These are phyloP conservation scores for Agrilus mali DNA, from an alignment of 2,888 invertebrate genomes.

Conservation along the genomic window DNA sequence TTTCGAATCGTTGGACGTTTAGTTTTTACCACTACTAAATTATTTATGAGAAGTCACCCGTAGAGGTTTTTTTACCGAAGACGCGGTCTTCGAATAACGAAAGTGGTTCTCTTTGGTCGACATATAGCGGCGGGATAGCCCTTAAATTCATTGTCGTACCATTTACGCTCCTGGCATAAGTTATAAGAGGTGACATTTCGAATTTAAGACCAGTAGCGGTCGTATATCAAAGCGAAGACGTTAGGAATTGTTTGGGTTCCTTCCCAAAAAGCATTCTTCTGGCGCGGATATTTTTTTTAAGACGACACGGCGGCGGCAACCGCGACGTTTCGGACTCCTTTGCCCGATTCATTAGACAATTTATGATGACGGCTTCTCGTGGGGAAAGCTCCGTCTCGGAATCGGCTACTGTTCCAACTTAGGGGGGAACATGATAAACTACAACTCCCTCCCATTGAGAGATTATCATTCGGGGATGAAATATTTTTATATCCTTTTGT, in stretches of 20 bases:
- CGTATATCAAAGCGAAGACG: slow-evolving; percentile 21
- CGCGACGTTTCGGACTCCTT: too few species aligned
- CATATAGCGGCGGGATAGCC: too few species aligned
- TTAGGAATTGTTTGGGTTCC: slow-evolving; percentile 18
- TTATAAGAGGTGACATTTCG: slow-evolving; percentile 12
- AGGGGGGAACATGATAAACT: too few species aligned
- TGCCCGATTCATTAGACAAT: too few species aligned
- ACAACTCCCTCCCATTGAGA: too few species aligned
- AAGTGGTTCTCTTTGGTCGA: too few species aligned
- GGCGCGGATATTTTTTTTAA: slow-evolving; percentile 11
- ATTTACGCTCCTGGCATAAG: slow-evolving; percentile 10
- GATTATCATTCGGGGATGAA: too few species aligned
- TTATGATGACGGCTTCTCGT: too few species aligned
- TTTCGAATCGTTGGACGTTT: not conserved
- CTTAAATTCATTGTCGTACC: slow-evolving; percentile 4
- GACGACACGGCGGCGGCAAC: too few species aligned
- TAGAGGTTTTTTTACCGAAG: not conserved
- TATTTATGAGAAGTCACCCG: not conserved
- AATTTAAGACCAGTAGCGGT: slow-evolving; percentile 27
- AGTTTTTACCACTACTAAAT: not conserved
- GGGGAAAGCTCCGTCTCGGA: too few species aligned
- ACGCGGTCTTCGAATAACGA: not conserved
- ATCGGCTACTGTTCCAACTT: too few species aligned
- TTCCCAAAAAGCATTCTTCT: slow-evolving; percentile 19
- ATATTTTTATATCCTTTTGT: too few species aligned